phyloP scores from a whole-genome alignment of 2,113 vertebrate species.

The Neolamprologus ventralis region DNA sequence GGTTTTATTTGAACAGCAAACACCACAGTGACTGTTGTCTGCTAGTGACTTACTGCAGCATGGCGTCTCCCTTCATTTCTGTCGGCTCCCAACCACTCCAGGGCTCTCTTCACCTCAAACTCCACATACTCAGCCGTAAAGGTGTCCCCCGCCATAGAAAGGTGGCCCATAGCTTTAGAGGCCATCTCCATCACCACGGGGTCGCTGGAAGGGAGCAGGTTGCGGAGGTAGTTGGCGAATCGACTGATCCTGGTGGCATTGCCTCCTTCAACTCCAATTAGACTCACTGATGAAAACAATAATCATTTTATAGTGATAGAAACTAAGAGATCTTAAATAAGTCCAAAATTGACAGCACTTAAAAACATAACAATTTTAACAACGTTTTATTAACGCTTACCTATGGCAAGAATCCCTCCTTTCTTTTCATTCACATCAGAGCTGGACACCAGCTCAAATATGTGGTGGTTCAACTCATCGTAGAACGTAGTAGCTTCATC shows the following conservation, averaged over 20 bases:
- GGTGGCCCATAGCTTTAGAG: conserved; percentile 93
- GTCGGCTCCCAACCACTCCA: conserved; percentile 97
- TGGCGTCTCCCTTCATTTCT: conserved; percentile 94
- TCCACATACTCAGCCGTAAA: conserved; percentile 98
- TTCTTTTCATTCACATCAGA: conserved; percentile 98
- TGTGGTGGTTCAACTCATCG: conserved; percentile 96
- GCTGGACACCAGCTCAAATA: conserved; percentile 98
- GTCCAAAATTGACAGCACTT: neutral
- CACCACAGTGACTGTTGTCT: neutral
- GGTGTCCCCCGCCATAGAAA: conserved; percentile 96
- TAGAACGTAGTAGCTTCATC: conserved; percentile 98
- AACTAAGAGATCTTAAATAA: neutral
- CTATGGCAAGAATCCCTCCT: conserved; percentile 96
- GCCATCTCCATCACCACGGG: conserved; percentile 98
- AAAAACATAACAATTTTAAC: neutral
- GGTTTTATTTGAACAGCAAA: conserved; percentile 26
- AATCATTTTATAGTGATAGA: neutral
- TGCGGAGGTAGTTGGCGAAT: conserved; percentile 96
- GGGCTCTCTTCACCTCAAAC: conserved; percentile 96
- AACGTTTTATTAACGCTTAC: conserved; percentile 59
- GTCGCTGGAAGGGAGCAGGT: conserved; percentile 94
- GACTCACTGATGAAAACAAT: conserved; percentile 77
- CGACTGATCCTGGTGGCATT: conserved; percentile 94
- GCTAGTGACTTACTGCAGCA: conserved; percentile 80
- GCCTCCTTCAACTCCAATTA: conserved; percentile 95